Evolutionary conservation across 1,140 invertebrate genomes (phyloP).

Genomic region (Calephelis nemesis): DNA sequence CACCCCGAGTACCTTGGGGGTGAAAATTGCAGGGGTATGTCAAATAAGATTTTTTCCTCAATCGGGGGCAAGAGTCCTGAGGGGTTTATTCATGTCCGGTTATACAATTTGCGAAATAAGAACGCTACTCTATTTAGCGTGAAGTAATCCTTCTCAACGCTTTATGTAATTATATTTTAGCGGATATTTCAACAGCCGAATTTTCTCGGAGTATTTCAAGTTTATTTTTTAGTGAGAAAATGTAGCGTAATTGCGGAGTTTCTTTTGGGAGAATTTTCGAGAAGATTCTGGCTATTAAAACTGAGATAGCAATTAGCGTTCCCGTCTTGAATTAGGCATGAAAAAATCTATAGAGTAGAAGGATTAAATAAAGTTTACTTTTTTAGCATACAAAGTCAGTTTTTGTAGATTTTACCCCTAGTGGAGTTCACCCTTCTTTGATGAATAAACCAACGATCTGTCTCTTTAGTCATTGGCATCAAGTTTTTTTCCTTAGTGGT

Average conservation of each 20-base stretch:
- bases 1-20: conserved; percentile 34
- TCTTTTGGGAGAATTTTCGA: background rate
- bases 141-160: conserved; percentile 11
- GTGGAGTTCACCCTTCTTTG: no score
- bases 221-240: conserved; percentile 9
- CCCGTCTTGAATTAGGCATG: no score
- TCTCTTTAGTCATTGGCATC: no score
- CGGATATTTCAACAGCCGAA: conserved; percentile 9
- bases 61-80: conserved; percentile 46
- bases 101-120: conserved; percentile 64
- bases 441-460: no score
- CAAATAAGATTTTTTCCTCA: conserved; percentile 77
- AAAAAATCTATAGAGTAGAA: no score
- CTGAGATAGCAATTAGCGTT: no score
- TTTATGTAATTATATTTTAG: conserved; percentile 18
- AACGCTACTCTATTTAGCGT: conserved; percentile 36
- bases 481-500: no score
- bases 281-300: background rate
- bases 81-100: conserved; percentile 48
- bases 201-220: conserved; percentile 3
- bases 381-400: no score
- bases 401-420: no score
- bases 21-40: conserved; percentile 59
- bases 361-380: no score
- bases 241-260: background rate